Percentiles rank a stretch among this genome's conserved stretches.
phyloP scores from a whole-genome alignment of 2,797 vertebrate species.

The Lagodon rhomboides region DNA sequence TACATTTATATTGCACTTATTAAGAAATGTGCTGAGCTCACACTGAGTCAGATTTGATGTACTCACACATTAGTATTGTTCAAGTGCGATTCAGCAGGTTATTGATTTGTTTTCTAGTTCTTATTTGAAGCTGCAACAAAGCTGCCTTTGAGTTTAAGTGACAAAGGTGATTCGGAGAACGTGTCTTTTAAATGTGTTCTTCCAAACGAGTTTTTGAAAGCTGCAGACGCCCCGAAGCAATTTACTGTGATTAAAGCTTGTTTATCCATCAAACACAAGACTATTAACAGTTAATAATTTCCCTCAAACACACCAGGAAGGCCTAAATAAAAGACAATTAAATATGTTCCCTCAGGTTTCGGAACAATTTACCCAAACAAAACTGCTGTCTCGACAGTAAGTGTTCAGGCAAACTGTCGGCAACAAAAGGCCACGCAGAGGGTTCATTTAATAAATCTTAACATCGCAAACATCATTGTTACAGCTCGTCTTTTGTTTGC shows the following conservation, averaged over 20 bases:
- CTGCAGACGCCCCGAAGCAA: constrained; percentile 35
- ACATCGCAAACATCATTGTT: constrained; percentile 22
- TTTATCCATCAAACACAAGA: constrained; percentile 52
- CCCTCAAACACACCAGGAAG: constrained; percentile 33
- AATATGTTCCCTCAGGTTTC: constrained; percentile 51
- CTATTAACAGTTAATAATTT: constrained; percentile 55
- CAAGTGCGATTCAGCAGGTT: constrained; percentile 9
- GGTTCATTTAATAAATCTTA: constrained; percentile 37
- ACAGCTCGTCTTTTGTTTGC: constrained; percentile 26
- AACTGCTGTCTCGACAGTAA: constrained; percentile 28
- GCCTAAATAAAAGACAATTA: constrained; percentile 58
- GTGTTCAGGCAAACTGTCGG: constrained; percentile 23
- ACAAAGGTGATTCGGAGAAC: constrained; percentile 26
- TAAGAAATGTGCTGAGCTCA: constrained; percentile 28
- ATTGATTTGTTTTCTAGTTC: constrained; percentile 31
- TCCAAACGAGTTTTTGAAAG: constrained; percentile 49
- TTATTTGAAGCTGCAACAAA: constrained; percentile 26
- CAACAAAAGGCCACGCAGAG: constrained; percentile 11
- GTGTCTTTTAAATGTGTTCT: constrained; percentile 40
- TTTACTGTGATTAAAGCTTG: constrained; percentile 59
- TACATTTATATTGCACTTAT: constrained; percentile 20
- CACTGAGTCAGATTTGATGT: constrained; percentile 17
- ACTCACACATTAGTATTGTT: constrained; percentile 17
- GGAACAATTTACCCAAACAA: constrained; percentile 52
- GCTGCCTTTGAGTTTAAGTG: constrained; percentile 35